These are phyloP conservation scores for Chrysolina haemoptera DNA, from an alignment of 2,888 invertebrate species.

Conservation along the genomic window DNA sequence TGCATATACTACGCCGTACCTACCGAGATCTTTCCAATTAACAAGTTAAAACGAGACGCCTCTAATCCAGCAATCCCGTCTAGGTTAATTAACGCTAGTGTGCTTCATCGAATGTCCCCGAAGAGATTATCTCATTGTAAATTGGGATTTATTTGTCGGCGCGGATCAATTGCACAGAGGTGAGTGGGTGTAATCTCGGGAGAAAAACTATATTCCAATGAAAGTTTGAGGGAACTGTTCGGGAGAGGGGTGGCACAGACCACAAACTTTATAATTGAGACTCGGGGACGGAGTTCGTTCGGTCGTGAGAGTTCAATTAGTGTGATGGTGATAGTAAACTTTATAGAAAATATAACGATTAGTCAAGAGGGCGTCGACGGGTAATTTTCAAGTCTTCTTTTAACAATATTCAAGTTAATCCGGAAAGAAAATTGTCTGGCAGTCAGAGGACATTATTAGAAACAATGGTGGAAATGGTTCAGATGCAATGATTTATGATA, in stretches of 20 bases:
- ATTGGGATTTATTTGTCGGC: conserved; percentile 41
- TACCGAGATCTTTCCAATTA: conserved; percentile 59
- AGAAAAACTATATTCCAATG: conserved; percentile 8
- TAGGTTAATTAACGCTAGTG: conserved; percentile 62
- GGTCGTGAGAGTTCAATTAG: background rate
- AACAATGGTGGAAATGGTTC: too few species aligned
- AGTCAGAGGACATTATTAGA: too few species aligned
- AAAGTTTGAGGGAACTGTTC: background rate
- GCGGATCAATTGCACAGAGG: conserved; percentile 34
- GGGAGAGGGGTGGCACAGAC: background rate
- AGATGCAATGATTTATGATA: too few species aligned
- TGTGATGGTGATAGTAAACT: background rate
- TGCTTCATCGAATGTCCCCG: conserved; percentile 61
- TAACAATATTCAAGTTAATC: too few species aligned
- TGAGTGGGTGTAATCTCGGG: conserved; percentile 24
- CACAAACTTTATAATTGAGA: conserved; percentile 9
- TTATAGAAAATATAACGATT: background rate
- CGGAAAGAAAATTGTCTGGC: too few species aligned
- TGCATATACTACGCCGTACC: conserved; percentile 6
- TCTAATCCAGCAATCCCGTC: conserved; percentile 61
- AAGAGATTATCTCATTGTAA: conserved; percentile 62
- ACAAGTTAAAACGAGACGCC: conserved; percentile 61
- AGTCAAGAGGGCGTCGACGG: too few species aligned
- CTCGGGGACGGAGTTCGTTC: background rate
- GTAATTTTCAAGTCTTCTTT: too few species aligned